Base-by-base conservation (phyloP, 2,113 vertebrate species). In the Chelonoidis abingdonii region DNA sequence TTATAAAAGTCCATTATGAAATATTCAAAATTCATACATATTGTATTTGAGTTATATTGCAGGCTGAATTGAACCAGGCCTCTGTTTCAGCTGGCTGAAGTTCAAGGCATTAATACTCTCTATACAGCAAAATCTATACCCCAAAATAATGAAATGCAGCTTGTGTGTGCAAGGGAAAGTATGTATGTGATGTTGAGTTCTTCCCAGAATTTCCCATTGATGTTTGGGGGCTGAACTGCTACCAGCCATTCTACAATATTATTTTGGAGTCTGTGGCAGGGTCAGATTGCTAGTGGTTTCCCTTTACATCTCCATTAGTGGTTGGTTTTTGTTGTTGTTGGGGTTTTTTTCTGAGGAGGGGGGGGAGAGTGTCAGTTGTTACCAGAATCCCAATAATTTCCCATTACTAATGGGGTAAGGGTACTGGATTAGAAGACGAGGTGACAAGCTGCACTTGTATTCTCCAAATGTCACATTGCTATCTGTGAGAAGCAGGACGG, bases 11-110 rank as follows among this genome's bases (percentile, higher is more conserved):
- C 14, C 44, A 24, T 27, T 86, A 75, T 31, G 35, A 98, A 98
- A 97, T 94, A 95, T 90, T 96, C 91, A 95, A 84, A 89, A 80
- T 81, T 88, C 89, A 53, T 84, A 95, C 5, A 87, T 90, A 93
- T 49, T 92, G 80, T 88, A 96, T 96, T 75, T 96, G 94, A 96
- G 84, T 50, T 96, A 90, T 94, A 89, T 41, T 96, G 88, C 89
- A 90, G 90, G 21, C 52, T 83, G 41, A 69, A 81, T 1, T 86
- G 79, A 85, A 10, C 27, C 8, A 17, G 1, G 3, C 5, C n/a
- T 62, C 0, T 50, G 86, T 44, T 94, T 86, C 25, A 94, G 78
- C 56, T 49, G 0, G 53, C 13, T 38, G 81, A 69, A 24, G 3
- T 79, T 84, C 27, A 3, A 69, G 25, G 14, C 10, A 35, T 8